Base-by-base conservation (phyloP, 2,113 vertebrate species). In the Myotis yumanensis region DNA sequence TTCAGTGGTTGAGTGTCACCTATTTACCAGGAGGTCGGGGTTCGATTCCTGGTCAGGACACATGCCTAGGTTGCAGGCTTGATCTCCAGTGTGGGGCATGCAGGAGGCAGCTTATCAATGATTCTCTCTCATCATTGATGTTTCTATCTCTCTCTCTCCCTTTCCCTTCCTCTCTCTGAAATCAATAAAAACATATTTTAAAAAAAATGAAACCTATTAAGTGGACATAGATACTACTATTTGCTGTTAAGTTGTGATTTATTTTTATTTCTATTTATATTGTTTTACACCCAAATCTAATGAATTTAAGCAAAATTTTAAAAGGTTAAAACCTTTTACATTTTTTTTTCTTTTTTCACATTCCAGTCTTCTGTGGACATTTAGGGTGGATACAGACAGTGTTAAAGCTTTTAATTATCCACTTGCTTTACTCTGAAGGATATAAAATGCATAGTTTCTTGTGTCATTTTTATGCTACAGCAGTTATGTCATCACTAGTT, bases 401-500 rank as follows among this genome's bases (percentile, higher is more conserved):
- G 85, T 82, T 90, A 93, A 96, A 94, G 90, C 76, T 72, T 98
- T 96, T 98, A 97, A 98, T 98, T 98, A 96, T 51, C 64, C 28
- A n/a, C 69, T 97, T 93, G 95, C 51, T 97, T 97, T 95, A 97
- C 79, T 62, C 90, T 81, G 91, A 97, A 95, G 83, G 91, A 97
- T 97, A 97, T 96, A 97, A 97, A 98, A 96, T 95, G 95, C 89
- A 85, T 97, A 97, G 97, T 98, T 97, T 94, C 84, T 89, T 90
- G 79, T 97, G 97, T 97, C 97, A 98, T 92, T 98, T 98, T 98
- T 97, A 97, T 97, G 80, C 83, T 54, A 95, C 87, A 94, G 93
- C 91, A 97, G 66, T 96, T 96, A 80, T 97, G 95, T 96, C 96
- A 95, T 92, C 71, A 90, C 95, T 93, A 97, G 84, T 97, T 98